phyloP scores from a whole-genome alignment of 2,888 invertebrate species.

The Calameuta filiformis region DNA sequence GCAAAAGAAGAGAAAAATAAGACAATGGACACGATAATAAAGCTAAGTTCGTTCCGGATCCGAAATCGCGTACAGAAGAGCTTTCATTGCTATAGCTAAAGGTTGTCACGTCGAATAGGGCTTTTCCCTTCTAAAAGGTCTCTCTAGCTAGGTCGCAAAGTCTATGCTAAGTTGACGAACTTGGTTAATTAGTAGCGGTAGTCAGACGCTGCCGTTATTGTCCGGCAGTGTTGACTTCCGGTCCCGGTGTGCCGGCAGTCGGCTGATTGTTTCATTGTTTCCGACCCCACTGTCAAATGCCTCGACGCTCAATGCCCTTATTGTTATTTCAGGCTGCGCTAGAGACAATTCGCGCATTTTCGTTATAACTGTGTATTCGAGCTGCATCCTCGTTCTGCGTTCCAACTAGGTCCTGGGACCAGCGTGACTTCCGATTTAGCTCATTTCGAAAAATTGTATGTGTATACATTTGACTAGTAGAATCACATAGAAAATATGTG shows the following conservation, averaged over 20 bases:
- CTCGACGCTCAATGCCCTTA: conserved; percentile 56
- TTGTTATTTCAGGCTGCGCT: conserved; percentile 55
- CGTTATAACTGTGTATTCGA: not conserved
- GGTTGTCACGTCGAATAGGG: not conserved
- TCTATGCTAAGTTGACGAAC: conserved; percentile 49
- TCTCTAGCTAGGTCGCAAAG: conserved; percentile 29
- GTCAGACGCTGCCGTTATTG: conserved; percentile 54
- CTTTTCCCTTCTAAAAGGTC: not conserved
- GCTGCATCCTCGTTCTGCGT: not conserved
- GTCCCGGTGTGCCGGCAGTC: conserved; percentile 42
- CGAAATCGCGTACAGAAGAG: conserved; percentile 1
- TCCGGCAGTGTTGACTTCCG: conserved; percentile 62
- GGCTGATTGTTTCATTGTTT: conserved; percentile 63
- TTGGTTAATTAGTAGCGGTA: conserved; percentile 57
- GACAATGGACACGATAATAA: not conserved
- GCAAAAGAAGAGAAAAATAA: not conserved
- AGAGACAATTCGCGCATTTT: conserved; percentile 37
- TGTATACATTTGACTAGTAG: not conserved
- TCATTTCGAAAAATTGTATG: not conserved
- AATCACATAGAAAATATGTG: not conserved
- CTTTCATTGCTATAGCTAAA: not conserved
- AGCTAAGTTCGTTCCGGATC: conserved; percentile 3
- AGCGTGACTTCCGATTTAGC: not conserved
- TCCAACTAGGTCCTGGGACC: not conserved
- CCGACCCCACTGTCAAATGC: conserved; percentile 55